Evolutionary conservation across 2,888 invertebrate genomes (phyloP), one percentile per base, ranked within the genome.

Genomic region (Ochropleura leucogaster): DNA sequence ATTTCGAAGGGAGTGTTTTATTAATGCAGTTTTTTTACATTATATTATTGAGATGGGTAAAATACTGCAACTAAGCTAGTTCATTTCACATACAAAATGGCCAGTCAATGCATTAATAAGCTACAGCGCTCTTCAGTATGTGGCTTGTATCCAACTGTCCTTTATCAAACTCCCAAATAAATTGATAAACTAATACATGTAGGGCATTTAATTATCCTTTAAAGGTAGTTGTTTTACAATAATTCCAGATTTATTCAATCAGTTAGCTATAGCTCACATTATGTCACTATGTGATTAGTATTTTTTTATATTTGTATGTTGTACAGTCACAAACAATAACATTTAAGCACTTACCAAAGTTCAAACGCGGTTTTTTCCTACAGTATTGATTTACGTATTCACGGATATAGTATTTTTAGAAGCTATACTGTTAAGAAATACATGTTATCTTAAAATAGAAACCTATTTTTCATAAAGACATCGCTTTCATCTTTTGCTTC

Each of bases 141-240:
- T 72, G 71, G 68, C 14, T 53, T 73, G 73, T 72, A 77, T 77
- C 74, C 73, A 77, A 63, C 60, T 73, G 71, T 63, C 53, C 62
- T 72, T 65, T 84, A 80, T 51, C 71, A 71, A 67, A 68, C 55
- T 66, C 53, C 47, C 18, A 47, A 65, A 47, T 30, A 18, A 18
- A 64, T 57, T 59, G 72, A 55, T 74, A 60, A 18, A 63, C 18
- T 51, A 51, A 57, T 57, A 55, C n/a, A 78, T 73, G 55, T 59
- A 14, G 47, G 47, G 5, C 10, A 72, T 74, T 66, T n/a, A 53
- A 63, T 70, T 64, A 40, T 12, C 55, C 6, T 57, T 4, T 44
- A 71, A 74, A 57, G 18, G 53, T 40, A 9, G 10, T 10, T 68
- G n/a, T 66, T 30, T n/a, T 14, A n/a, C 40, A 65, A 65, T 59